These are phyloP conservation scores for Cichladusa arquata DNA, from an alignment of 2,113 vertebrate genomes.

Conservation along the genomic window DNA sequence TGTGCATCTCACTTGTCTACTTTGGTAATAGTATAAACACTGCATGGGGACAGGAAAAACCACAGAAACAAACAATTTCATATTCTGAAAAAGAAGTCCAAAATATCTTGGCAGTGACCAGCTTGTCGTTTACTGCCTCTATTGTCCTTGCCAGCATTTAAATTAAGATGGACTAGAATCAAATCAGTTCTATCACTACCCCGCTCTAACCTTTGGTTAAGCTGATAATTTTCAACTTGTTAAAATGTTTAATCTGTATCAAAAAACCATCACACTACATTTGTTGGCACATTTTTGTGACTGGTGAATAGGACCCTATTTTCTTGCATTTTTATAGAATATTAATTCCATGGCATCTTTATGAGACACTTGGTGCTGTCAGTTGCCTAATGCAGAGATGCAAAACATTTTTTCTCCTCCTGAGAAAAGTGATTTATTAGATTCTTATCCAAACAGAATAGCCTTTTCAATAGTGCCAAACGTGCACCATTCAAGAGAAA, in stretches of 20 bases:
- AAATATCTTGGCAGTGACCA: conserved; percentile 61
- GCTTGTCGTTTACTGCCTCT: conserved; percentile 39
- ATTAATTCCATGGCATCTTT: not conserved
- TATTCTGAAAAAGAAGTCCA: conserved; percentile 38
- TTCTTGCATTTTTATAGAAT: not conserved
- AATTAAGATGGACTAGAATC: conserved; percentile 64
- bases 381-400: not conserved
- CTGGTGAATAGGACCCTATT: not conserved
- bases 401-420: not conserved
- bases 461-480: not conserved
- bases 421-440: conserved; percentile 45
- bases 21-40: conserved; percentile 2
- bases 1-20: not conserved
- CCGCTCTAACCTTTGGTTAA: conserved; percentile 58
- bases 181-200: conserved; percentile 46
- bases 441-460: not conserved
- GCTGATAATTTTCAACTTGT: conserved; percentile 39
- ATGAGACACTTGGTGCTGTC: not conserved
- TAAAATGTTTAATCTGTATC: conserved; percentile 44
- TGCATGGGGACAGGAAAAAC: not conserved
- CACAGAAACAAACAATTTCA: conserved; percentile 18
- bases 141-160: conserved; percentile 64
- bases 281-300: not conserved
- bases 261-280: not conserved
- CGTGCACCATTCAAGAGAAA: not conserved